phyloP scores from a whole-genome alignment of 2,888 invertebrate genomes.

The Oligia fasciuncula region DNA sequence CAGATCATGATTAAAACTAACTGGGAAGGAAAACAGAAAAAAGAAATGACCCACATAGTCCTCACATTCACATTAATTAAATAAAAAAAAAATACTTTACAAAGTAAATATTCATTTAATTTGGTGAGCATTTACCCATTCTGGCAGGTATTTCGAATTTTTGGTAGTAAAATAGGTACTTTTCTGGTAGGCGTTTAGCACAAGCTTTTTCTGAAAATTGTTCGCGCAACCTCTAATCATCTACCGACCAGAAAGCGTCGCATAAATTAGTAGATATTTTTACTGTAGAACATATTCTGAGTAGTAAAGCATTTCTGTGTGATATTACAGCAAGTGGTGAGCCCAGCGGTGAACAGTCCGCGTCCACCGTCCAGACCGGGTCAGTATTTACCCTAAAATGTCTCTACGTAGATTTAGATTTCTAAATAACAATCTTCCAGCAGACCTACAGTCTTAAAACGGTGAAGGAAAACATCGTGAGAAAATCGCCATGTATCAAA shows the following conservation, averaged over 20 bases:
- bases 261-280: background rate
- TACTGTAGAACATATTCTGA: background rate
- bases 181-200: too few relatives aligned
- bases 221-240: background rate
- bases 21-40: too few relatives aligned
- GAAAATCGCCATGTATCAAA: too few relatives aligned
- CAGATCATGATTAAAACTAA: too few relatives aligned
- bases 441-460: background rate
- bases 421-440: background rate
- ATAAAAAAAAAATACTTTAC: too few relatives aligned
- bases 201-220: background rate
- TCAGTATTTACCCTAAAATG: conserved; percentile 62
- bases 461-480: background rate
- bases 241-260: background rate
- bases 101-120: too few relatives aligned
- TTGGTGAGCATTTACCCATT: too few relatives aligned
- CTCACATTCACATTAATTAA: too few relatives aligned
- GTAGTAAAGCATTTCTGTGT: conserved; percentile 28
- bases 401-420: background rate
- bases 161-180: too few relatives aligned
- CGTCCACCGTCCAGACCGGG: conserved; percentile 84
- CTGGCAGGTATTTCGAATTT: too few relatives aligned
- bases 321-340: conserved; percentile 82
- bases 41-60: too few relatives aligned
- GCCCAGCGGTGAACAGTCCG: conserved; percentile 85